Base-by-base conservation (phyloP, 1,140 invertebrate species). In the Pentalonia nigronervosa region DNA sequence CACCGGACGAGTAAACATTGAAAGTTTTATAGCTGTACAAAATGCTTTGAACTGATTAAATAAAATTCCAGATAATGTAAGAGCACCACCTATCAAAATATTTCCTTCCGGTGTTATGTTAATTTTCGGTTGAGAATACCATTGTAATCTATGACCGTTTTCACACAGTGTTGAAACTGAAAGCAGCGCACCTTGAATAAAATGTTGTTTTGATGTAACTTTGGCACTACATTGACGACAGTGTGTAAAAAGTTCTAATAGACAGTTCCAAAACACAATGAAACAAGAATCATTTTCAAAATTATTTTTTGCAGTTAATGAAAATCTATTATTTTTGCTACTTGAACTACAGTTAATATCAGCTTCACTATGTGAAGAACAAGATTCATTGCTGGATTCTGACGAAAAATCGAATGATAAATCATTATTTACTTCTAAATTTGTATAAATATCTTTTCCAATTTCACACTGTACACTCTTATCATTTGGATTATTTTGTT, bases 11-110 rank as follows among this genome's bases (percentile, higher is more conserved):
- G 53, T 50, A 93, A 92, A 67, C 56, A 92, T 76, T 56, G 91
- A 81, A 76, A 93, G 47, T 67, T 93, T 93, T 83, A 84, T 48
- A 14, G 76, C 76, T 93, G 25, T 83, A 93, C 56, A 93, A 93
- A 93, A 93, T 76, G 47, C 67, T 93, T 93, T 93, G 47, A 93
- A 93, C 45, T 48, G 34, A 45, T 67, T 50, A 93, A 76, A 93
- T 23, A 45, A 67, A 76, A 93, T 93, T 45, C 91, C 60, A 48
- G 56, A 47, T 76, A 93, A 76, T 41, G 47, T 48, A 48, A 93
- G 47, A 93, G 91, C 91, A 67, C 7, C 21, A 41, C 50, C 45
- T 41, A 92, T 48, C 36, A 83, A 48, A 83, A 93, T 93, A 34
- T 67, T 76, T 0, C 91, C 91, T 93, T 76, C 56, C 30, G 91